A percentile compares a stretch with the other conserved stretches of the same genome.
phyloP scores from a whole-genome alignment of 2,113 vertebrate genomes.

The Sarotherodon lohbergeri region DNA sequence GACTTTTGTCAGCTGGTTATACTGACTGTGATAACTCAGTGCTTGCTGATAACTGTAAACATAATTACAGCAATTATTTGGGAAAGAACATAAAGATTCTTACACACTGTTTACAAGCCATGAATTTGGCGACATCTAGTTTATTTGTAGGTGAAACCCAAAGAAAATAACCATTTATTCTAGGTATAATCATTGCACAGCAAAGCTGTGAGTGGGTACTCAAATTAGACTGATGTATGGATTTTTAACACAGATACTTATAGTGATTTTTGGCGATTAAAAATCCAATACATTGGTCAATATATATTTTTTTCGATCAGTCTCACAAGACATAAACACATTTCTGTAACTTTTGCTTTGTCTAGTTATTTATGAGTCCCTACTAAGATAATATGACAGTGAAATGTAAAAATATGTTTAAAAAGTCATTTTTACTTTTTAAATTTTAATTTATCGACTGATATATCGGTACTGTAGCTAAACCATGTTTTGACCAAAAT shows the following conservation, averaged over 20 bases:
- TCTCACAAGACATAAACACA: not conserved
- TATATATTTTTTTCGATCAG: fast-evolving
- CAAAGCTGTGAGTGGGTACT: not conserved
- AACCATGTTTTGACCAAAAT: not conserved
- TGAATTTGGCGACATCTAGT: not conserved
- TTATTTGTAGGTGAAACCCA: not conserved
- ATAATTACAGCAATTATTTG: not conserved
- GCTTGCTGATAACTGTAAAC: not conserved
- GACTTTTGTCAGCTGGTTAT: not conserved
- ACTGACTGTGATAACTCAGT: not conserved
- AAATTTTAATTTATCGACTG: not conserved
- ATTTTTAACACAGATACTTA: not conserved
- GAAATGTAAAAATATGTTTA: not conserved
- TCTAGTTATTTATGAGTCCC: not conserved
- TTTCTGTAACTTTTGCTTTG: not conserved
- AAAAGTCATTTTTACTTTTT: not conserved
- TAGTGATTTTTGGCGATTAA: not conserved
- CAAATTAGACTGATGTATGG: not conserved
- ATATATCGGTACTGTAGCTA: not conserved
- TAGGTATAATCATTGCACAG: not conserved
- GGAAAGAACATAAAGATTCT: not conserved
- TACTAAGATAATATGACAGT: not conserved
- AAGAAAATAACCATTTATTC: not conserved
- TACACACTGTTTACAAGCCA: not conserved
- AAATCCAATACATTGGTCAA: not conserved